These are phyloP conservation scores for Aporrectodea caliginosa DNA, from an alignment of 1,140 invertebrate genomes.

Conservation along the genomic window DNA sequence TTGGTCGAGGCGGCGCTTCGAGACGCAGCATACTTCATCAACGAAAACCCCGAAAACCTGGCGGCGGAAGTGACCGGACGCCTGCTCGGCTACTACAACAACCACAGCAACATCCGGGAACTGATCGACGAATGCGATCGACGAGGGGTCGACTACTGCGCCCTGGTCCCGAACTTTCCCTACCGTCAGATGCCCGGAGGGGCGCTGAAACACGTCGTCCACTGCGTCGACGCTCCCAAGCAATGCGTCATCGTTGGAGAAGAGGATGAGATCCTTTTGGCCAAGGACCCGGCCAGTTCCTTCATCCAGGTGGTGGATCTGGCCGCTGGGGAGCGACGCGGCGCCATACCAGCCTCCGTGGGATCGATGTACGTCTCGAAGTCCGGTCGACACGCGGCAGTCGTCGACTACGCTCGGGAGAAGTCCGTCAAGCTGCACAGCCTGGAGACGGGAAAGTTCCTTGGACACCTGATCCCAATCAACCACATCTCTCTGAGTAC, in stretches of 20 bases:
- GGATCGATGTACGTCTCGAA: slow-evolving; percentile 49
- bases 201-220: slow-evolving; percentile 5
- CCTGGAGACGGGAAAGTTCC: slow-evolving; percentile 42
- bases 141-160: slow-evolving; percentile 44
- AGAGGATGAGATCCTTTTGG: slow-evolving; percentile 39
- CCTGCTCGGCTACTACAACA: slow-evolving; percentile 67
- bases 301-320: slow-evolving; percentile 44
- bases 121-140: slow-evolving; percentile 75
- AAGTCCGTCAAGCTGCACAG: slow-evolving; percentile 51
- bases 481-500: slow-evolving; percentile 46
- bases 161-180: slow-evolving; percentile 48
- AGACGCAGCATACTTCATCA: slow-evolving; percentile 65
- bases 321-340: slow-evolving; percentile 40
- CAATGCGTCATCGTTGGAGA: slow-evolving; percentile 5
- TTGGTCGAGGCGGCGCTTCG: slow-evolving; percentile 89
- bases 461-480: slow-evolving; percentile 49
- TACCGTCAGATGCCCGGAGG: slow-evolving; percentile 36
- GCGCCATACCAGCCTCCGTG: slow-evolving; percentile 43
- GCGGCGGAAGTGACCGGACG: slow-evolving; percentile 89
- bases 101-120: slow-evolving; percentile 68
- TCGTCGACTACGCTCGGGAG: slow-evolving; percentile 50
- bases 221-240: neutral
- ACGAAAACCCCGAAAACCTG: slow-evolving; percentile 88
- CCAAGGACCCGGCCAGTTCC: slow-evolving; percentile 41
- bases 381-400: slow-evolving; percentile 42